Evolutionary conservation across 1,140 invertebrate species (phyloP).

Genomic region (Eumaeus atala): DNA sequence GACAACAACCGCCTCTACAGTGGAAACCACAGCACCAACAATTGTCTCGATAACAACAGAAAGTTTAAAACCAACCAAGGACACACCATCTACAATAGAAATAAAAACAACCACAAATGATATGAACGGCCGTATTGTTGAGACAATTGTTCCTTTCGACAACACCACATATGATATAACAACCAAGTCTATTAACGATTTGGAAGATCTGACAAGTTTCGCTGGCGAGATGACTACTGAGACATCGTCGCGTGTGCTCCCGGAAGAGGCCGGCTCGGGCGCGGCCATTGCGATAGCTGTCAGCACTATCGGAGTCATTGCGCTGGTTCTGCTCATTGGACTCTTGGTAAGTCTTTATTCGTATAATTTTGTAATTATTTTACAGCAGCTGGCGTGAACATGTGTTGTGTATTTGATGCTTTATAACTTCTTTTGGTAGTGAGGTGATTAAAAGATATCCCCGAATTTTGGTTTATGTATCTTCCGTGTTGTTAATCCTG

Average conservation of each 20-base stretch:
- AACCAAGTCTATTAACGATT: conserved; percentile 34
- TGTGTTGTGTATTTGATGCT: too few relatives aligned
- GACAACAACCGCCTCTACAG: conserved; percentile 19
- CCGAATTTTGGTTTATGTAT: too few relatives aligned
- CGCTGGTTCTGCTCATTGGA: conserved; percentile 55
- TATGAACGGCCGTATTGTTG: conserved; percentile 12
- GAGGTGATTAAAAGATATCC: too few relatives aligned
- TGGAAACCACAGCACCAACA: conserved; percentile 20
- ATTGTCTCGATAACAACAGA: conserved; percentile 24
- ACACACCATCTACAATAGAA: conserved; percentile 25
- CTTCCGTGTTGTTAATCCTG: too few relatives aligned
- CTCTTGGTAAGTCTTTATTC: conserved; percentile 47
- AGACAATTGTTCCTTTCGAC: conserved; percentile 26
- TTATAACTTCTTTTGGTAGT: too few relatives aligned
- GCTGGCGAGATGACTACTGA: conserved; percentile 54
- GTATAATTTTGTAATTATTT: conserved; percentile 5
- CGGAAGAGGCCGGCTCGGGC: conserved; percentile 47
- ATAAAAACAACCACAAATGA: conserved; percentile 18
- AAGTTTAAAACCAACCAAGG: conserved; percentile 22
- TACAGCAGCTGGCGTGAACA: too few relatives aligned
- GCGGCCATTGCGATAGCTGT: conserved; percentile 60
- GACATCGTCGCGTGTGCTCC: conserved; percentile 37
- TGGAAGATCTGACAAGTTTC: conserved; percentile 48
- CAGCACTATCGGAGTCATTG: conserved; percentile 63
- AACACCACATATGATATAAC: conserved; percentile 22